Conservation (phyloP, 92 coral and sea anemone genomes). For the Metridium senile region DNA sequence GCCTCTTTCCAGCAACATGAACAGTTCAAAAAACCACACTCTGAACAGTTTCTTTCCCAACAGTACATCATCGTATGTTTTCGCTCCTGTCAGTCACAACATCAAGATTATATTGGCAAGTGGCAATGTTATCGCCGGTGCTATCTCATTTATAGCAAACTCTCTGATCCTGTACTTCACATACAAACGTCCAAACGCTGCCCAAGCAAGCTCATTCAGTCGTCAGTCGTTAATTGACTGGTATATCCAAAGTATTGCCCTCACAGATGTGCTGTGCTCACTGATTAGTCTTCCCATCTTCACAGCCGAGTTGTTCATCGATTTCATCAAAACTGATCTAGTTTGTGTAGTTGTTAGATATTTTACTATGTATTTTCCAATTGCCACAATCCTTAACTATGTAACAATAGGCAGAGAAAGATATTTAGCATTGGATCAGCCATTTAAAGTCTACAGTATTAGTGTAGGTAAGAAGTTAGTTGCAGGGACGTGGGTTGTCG, state of each 20-base stretch:
- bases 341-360: not conserved
- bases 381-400: constrained; percentile 14
- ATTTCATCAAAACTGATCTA: constrained; percentile 12
- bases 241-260: constrained; percentile 13
- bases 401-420: constrained; percentile 22
- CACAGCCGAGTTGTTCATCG: constrained; percentile 9
- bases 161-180: constrained; percentile 12
- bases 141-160: constrained; percentile 7
- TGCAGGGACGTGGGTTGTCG: constrained; percentile 15
- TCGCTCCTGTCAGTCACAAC: not conserved
- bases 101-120: not conserved
- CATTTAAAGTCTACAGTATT: not conserved
- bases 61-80: not conserved
- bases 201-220: not conserved
- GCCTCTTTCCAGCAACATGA: not conserved
- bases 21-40: not conserved
- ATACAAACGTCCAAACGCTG: not conserved
- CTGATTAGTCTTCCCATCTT: constrained; percentile 15
- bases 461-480: not conserved
- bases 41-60: not conserved
- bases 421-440: constrained; percentile 11
- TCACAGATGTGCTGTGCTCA: constrained; percentile 12
- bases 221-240: not conserved
- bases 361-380: not conserved
- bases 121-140: not conserved